These are phyloP conservation scores for Xestia rhomboidea DNA, from an alignment of 2,888 invertebrate species.

Conservation along the genomic window DNA sequence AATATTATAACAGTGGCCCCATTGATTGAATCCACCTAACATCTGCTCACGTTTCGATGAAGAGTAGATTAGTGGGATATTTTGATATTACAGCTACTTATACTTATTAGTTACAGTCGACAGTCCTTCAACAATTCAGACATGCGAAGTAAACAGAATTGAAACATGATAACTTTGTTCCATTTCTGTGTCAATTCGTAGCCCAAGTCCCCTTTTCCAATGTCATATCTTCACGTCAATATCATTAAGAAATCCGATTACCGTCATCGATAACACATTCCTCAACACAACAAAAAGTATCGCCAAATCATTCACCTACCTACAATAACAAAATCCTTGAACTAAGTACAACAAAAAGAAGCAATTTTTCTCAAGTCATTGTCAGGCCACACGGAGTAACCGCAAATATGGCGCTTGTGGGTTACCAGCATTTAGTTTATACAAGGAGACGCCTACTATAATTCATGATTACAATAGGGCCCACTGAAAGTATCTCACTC, in stretches of 20 bases:
- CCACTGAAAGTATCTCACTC: constrained; percentile 81
- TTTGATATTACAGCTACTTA: not conserved
- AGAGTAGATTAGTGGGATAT: not conserved
- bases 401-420: constrained; percentile 74
- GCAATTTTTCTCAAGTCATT: constrained; percentile 74
- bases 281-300: constrained; percentile 15
- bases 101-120: not conserved
- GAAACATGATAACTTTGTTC: not conserved
- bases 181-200: not conserved
- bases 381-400: constrained; percentile 72
- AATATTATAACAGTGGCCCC: not conserved
- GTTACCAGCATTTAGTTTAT: constrained; percentile 72
- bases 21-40: not conserved
- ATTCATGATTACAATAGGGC: constrained; percentile 78
- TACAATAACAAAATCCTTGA: constrained; percentile 58
- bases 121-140: not conserved
- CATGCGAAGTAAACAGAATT: not conserved
- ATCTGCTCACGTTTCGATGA: not conserved
- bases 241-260: not conserved
- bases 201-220: not conserved
- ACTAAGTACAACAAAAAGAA: constrained; percentile 60
- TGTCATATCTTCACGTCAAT: not conserved
- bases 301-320: constrained; percentile 47
- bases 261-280: constrained; percentile 2
- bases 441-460: constrained; percentile 80